Conservation (phyloP, 92 coral and sea anemone genomes). For the Bergia sp. region DNA sequence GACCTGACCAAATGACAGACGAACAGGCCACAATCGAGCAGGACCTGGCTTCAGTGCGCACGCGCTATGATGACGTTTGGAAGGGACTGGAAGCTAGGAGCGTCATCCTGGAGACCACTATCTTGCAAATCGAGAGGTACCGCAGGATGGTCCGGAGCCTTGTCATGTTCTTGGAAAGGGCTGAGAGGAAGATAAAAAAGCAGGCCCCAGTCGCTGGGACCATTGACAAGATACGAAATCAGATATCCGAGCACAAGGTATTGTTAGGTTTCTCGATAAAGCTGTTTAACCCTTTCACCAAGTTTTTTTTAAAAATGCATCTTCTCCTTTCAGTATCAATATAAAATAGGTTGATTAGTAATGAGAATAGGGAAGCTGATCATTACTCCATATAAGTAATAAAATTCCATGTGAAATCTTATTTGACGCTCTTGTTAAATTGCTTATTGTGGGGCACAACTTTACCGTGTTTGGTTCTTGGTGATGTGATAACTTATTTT, state of each 20-base stretch:
- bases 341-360: too few species aligned
- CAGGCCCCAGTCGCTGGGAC: slow-evolving; percentile 89
- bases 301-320: too few species aligned
- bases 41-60: slow-evolving; percentile 79
- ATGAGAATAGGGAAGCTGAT: too few species aligned
- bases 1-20: slow-evolving; percentile 63
- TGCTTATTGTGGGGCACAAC: too few species aligned
- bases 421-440: too few species aligned
- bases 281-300: too few species aligned
- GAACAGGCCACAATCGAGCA: slow-evolving; percentile 83
- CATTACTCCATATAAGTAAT: too few species aligned
- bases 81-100: slow-evolving; percentile 87
- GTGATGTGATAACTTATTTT: too few species aligned
- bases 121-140: slow-evolving; percentile 90
- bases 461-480: too few species aligned
- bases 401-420: too few species aligned
- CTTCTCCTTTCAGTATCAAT: too few species aligned
- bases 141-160: slow-evolving; percentile 81
- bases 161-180: slow-evolving; percentile 74
- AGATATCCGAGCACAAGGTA: slow-evolving; percentile 89
- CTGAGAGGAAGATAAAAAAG: slow-evolving; percentile 80
- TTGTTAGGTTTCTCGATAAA: neutral
- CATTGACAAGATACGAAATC: slow-evolving; percentile 74
- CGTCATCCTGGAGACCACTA: slow-evolving; percentile 86
- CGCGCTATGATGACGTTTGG: slow-evolving; percentile 97